Evolutionary conservation across 2,797 vertebrate species (phyloP).

Genomic region (Hypotaenidia philippensis): DNA sequence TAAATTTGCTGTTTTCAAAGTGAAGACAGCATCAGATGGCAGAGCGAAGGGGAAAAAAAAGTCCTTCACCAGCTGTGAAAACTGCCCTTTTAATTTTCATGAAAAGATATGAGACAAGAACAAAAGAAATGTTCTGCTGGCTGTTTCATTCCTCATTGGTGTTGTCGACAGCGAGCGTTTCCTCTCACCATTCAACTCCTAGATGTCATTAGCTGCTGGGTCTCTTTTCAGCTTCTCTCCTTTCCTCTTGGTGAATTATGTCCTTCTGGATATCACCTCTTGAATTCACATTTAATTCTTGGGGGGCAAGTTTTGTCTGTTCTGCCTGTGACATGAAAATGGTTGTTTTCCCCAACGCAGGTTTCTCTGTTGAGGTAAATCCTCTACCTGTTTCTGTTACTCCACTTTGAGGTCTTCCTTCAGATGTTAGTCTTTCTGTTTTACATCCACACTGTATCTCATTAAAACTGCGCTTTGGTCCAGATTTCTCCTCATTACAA

Average conservation of each 20-base stretch:
- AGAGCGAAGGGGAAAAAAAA: background rate
- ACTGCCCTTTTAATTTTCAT: conserved; percentile 57
- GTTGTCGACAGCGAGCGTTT: background rate
- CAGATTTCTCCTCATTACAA: conserved; percentile 71
- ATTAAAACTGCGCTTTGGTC: conserved; percentile 68
- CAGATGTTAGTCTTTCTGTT: conserved; percentile 50
- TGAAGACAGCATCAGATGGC: conserved; percentile 42
- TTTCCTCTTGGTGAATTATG: background rate
- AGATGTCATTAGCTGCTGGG: conserved; percentile 25
- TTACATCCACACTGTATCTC: conserved; percentile 63
- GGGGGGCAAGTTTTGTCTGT: background rate
- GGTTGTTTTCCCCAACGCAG: background rate
- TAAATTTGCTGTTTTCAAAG: conserved; percentile 57
- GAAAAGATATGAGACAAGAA: conserved; percentile 42
- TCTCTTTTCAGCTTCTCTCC: conserved; percentile 36
- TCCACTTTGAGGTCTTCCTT: conserved; percentile 59
- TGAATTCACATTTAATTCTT: background rate
- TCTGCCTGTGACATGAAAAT: conserved; percentile 19
- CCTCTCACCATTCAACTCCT: conserved; percentile 1
- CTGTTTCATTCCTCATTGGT: conserved; percentile 40
- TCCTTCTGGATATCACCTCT: conserved; percentile 22
- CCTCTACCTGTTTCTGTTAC: background rate
- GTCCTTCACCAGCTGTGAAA: conserved; percentile 54
- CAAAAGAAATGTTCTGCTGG: conserved; percentile 55
- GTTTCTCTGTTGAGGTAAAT: conserved; percentile 29